Base-by-base conservation (phyloP, 2,797 vertebrate species). In the Myioborus miniatus region DNA sequence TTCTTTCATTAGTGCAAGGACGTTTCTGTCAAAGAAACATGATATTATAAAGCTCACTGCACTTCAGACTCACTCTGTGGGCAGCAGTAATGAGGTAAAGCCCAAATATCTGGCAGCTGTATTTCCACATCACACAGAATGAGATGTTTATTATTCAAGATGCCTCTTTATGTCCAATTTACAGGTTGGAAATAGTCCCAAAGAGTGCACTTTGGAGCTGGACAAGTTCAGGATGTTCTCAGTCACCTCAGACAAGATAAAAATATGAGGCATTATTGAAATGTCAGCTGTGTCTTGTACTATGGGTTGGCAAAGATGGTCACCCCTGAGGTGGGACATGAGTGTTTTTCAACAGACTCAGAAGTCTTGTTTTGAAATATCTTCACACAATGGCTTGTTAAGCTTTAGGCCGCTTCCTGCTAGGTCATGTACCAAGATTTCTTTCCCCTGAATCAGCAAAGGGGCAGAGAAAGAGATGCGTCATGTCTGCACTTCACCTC, bases 311-410 rank as follows among this genome's bases (percentile, higher is more conserved):
- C 24, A 82, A 76, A 24, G 6, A 17, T 32, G 21, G 17, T 16
- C 26, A 56, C 4, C 6, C 37, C 12, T 75, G 1, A 18, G 1
- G 2, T 37, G 17, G 12, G 9, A 11, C 24, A 47, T 0, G 2
- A 62, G 9, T 53, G 9, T 27, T 89, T 84, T 72, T 59, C 58
- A 62, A 16, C 8, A 47, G 24, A 30, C 4, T 37, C 37, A n/a
- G 26, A 29, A 43, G 15, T 71, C 21, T 4, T 58, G 1, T 58
- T 69, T 92, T 47, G 36, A 47, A 58, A 32, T 27, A 23, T 34
- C 13, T 89, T 65, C 39, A 39, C 6, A 55, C 8, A 37, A 59
- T 9, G 2, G 0, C 6, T 76, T 76, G 5, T 53, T 84, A 36
- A 84, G 19, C 3, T 65, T 71, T 67, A 79, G 47, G 2, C 7